Percentiles rank a stretch among this genome's conserved stretches.
Evolutionary conservation across 2,797 vertebrate genomes (phyloP).

Genomic region (Gadopsis marmoratus): DNA sequence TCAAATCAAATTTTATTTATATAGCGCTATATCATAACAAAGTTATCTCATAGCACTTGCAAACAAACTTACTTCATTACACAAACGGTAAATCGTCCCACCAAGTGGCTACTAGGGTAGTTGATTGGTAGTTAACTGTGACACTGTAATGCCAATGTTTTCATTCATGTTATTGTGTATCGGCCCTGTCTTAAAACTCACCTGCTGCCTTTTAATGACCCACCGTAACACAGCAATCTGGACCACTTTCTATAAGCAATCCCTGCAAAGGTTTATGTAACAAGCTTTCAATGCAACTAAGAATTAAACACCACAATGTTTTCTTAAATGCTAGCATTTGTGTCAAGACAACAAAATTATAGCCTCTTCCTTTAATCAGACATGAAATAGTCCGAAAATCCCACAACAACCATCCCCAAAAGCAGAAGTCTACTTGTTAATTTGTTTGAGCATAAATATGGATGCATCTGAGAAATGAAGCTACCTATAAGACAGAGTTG

Average conservation of each 20-base stretch:
- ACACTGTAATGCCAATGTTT: constrained; percentile 43
- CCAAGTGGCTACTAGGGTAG: neutral
- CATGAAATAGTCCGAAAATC: neutral
- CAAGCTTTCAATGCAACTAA: neutral
- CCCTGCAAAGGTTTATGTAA: neutral
- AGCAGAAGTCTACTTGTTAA: neutral
- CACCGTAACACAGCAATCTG: neutral
- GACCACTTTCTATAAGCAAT: neutral
- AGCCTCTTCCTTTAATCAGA: neutral
- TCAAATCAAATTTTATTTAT: no score
- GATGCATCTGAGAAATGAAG: no score
- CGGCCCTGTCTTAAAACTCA: constrained; percentile 77
- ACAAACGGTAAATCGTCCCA: neutral
- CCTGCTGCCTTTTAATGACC: constrained; percentile 75
- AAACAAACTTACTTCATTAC: neutral
- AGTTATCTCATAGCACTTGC: no score
- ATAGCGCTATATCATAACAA: no score
- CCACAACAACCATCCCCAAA: neutral
- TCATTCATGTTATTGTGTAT: constrained; percentile 16
- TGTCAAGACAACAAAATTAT: neutral
- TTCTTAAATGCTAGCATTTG: neutral
- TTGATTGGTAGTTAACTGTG: neutral
- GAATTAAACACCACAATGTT: neutral
- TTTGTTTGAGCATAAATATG: neutral
- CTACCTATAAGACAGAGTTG: neutral